phyloP scores from a whole-genome alignment of 2,113 vertebrate species.

The Colinus virginianus region DNA sequence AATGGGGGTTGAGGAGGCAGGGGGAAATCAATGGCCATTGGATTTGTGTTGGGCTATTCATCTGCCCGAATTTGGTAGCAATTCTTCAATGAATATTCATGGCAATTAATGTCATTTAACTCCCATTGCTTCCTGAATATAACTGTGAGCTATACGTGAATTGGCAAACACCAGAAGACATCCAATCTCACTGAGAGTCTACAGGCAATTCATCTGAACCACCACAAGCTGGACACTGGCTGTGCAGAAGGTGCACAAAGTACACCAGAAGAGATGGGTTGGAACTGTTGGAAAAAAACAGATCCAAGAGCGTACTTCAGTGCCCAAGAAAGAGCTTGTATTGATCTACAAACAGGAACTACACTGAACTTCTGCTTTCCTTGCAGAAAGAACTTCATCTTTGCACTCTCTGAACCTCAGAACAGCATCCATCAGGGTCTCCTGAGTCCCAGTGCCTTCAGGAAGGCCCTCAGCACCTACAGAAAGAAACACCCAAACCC shows the following conservation, averaged over 20 bases:
- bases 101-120: conserved; percentile 61
- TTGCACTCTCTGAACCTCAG: not conserved
- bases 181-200: conserved; percentile 14
- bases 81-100: conserved; percentile 67
- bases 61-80: conserved; percentile 54
- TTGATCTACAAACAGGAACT: not conserved
- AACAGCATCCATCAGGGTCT: not conserved
- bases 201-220: not conserved
- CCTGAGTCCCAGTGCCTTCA: not conserved
- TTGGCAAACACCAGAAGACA: conserved; percentile 50
- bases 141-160: conserved; percentile 8
- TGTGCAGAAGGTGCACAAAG: not conserved
- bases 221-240: not conserved
- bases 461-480: not conserved
- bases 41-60: conserved; percentile 37
- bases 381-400: not conserved
- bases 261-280: not conserved
- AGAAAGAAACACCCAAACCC: not conserved
- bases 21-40: conserved; percentile 39
- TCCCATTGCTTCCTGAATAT: conserved; percentile 62
- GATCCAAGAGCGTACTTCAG: not conserved
- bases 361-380: not conserved
- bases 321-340: not conserved
- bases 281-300: not conserved
- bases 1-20: not conserved